Base-by-base conservation (phyloP, 2,888 invertebrate species). In the Glyphotaelius pellucidus region DNA sequence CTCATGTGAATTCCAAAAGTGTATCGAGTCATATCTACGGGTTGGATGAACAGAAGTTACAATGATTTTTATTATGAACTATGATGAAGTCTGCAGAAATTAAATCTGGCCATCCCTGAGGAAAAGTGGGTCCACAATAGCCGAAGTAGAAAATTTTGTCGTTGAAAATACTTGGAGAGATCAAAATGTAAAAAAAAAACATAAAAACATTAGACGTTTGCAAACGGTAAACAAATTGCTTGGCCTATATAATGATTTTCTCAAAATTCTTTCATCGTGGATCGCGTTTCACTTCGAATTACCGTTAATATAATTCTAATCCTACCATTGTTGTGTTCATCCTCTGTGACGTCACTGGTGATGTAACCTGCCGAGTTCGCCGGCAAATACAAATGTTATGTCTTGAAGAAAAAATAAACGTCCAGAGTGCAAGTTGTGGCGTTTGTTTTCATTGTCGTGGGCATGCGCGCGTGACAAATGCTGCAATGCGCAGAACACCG, bases 381-480 rank as follows among this genome's bases (percentile, higher is more conserved):
- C 83, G 35, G 35, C 83, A 83, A 83, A 83, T 67, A 67, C 67
- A 67, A 67, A 67, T n/a, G 67, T 67, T 67, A 35, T 35, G 83
- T 32, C 32, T 38, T 38, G 83, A 32, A 83, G 35, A 83, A 83
- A 67, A 67, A 67, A 67, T n/a, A 67, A 67, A 83, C 35, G 25
- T 31, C 83, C 35, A 9, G 25, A 38, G 83, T 15, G 35, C 83
- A 25, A 25, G 32, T 38, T 83, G 25, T 83, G 5, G 35, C 35
- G 32, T 83, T 83, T 83, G 35, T 38, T 35, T 32, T 83, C 83
- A n/a, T 32, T 38, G 35, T n/a, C 25, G 83, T 83, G 83, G 35
- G 35, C 35, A 83, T 32, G 83, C 35, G 83, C 83, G 83, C 83
- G 83, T 83, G 83, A 83, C 83, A 83, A 38, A 32, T 35, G 19